Percentiles rank a stretch among this genome's conserved stretches.
Conservation (phyloP, 2,113 vertebrate species). For the Panthera leo region DNA sequence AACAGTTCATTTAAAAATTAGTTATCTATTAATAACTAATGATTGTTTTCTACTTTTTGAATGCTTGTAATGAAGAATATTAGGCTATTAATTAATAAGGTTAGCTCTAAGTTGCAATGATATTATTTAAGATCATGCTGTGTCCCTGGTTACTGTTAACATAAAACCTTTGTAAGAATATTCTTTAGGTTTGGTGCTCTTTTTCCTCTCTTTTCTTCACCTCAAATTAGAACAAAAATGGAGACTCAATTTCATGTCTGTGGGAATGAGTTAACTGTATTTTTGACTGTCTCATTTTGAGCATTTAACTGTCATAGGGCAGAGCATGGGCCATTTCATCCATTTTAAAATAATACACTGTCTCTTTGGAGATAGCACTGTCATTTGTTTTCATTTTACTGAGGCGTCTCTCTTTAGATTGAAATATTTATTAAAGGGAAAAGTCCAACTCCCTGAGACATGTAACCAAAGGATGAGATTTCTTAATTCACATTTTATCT, state of each 20-base stretch:
- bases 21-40: background rate
- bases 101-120: slow-evolving; percentile 13
- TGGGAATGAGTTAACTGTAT: slow-evolving; percentile 69
- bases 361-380: slow-evolving; percentile 80
- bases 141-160: background rate
- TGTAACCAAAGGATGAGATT: slow-evolving; percentile 73
- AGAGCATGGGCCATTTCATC: slow-evolving; percentile 75
- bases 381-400: slow-evolving; percentile 87
- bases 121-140: background rate
- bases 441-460: slow-evolving; percentile 78
- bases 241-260: slow-evolving; percentile 62
- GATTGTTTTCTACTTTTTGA: slow-evolving; percentile 11
- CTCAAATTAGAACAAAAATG: slow-evolving; percentile 12
- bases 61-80: background rate
- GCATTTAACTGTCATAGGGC: slow-evolving; percentile 78
- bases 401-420: slow-evolving; percentile 77
- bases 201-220: background rate
- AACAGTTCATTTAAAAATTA: background rate
- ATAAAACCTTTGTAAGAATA: background rate
- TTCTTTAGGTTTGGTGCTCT: background rate
- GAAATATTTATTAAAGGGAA: slow-evolving; percentile 86
- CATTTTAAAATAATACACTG: slow-evolving; percentile 84
- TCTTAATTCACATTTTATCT: slow-evolving; percentile 77
- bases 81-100: background rate
- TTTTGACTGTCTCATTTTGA: slow-evolving; percentile 76